Evolutionary conservation across 2,113 vertebrate species (phyloP), one percentile per base, ranked within the genome.

Genomic region (Rhabdomys dilectus): DNA sequence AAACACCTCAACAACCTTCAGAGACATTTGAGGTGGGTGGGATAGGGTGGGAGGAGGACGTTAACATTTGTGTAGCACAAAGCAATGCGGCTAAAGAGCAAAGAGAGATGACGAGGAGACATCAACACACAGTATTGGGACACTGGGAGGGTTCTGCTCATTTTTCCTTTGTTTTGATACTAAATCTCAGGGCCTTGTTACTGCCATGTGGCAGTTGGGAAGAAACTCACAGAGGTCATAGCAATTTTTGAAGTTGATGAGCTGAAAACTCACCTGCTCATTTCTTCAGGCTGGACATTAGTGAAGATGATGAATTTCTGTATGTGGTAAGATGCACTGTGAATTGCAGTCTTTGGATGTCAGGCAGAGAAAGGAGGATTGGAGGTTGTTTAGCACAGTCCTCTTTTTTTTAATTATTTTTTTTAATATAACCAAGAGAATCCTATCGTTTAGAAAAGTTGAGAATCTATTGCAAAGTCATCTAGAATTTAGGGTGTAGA

Each of bases 241-340:
- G 95, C 94, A 97, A 94, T 93, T 91, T 97, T 84, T 95, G 93
- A 95, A 96, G 60, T 3, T 88, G 87, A 96, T 96, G 91, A 97
- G 72, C 95, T 97, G 91, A 84, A 97, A 89, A 96, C 68, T 64
- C 90, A 89, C 87, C 94, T 94, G 95, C 66, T 56, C 68, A 1
- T 97, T 94, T 91, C 95, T 96, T 91, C 78, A 89, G 95, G 89
- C 93, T 94, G 82, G 91, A 91, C 60, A 26, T 95, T 89, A 91
- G 77, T 34, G 26, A 75, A 76, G 60, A 89, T 96, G 96, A 97
- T 96, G 56, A 58, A 96, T 96, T 91, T 96, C 82, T 91, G 60
- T 21, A 2, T 19, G 62, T 60, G 53, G 36, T 58, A 87, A 95
- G 7, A 82, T 87, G 62, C 56, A 42, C 60, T 58, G 78, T 66